Conservation (phyloP, 2,797 vertebrate genomes). For the Sorex maritimensis region DNA sequence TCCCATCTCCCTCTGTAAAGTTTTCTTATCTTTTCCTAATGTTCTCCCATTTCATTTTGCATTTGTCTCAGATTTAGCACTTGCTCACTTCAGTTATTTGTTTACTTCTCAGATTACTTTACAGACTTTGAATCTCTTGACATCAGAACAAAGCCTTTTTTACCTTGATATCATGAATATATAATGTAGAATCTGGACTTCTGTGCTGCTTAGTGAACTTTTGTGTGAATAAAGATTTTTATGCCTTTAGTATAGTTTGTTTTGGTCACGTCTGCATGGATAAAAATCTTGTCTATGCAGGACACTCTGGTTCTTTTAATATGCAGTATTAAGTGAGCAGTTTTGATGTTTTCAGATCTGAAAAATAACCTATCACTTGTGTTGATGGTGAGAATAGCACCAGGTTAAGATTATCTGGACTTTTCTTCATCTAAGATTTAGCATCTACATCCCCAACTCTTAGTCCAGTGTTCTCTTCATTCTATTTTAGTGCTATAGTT, state of each 20-base stretch:
- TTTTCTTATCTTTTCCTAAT: neutral
- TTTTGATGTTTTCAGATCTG: neutral
- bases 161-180: slow-evolving; percentile 13
- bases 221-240: slow-evolving; percentile 38
- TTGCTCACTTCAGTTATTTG: slow-evolving; percentile 43
- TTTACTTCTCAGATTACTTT: slow-evolving; percentile 29
- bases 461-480: neutral
- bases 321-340: neutral
- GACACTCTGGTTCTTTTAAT: slow-evolving; percentile 34
- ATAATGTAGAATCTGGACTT: slow-evolving; percentile 31
- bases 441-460: neutral
- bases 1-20: neutral
- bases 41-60: neutral
- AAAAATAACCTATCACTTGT: neutral
- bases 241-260: slow-evolving; percentile 34
- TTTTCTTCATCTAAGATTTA: neutral
- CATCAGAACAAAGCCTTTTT: slow-evolving; percentile 26
- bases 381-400: neutral
- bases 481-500: neutral
- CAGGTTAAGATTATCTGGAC: neutral
- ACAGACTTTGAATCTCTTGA: slow-evolving; percentile 47
- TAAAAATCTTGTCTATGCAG: slow-evolving; percentile 34
- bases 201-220: slow-evolving; percentile 26
- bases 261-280: slow-evolving; percentile 15
- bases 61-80: neutral